Evolutionary conservation across 35 echinoderm and acorn worm genomes (phyloP).

Genomic region (Stichopus chloronotus): DNA sequence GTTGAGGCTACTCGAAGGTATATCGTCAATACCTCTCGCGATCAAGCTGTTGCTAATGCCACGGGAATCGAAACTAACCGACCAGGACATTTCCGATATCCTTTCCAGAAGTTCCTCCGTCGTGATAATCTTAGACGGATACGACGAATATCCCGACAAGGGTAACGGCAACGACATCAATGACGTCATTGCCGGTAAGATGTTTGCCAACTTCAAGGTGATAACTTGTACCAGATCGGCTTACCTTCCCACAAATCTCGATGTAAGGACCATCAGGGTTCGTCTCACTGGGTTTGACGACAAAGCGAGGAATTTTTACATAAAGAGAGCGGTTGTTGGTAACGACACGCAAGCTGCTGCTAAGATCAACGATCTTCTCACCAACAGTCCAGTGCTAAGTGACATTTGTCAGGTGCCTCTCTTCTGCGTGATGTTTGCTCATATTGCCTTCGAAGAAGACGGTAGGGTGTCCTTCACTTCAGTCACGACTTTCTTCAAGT

Average conservation of each 20-base stretch:
- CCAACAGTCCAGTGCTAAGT: neutral
- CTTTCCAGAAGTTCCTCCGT: neutral
- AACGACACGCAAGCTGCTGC: neutral
- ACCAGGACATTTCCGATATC: neutral
- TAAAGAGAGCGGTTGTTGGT: constrained; percentile 10
- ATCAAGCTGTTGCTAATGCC: neutral
- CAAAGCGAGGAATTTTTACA: neutral
- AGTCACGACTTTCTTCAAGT: neutral
- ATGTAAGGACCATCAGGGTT: neutral
- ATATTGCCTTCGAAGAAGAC: neutral
- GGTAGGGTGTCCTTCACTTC: neutral
- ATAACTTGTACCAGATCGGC: neutral
- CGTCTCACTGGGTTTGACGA: constrained; percentile 1
- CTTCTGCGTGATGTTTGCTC: neutral
- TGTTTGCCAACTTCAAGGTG: constrained; percentile 1
- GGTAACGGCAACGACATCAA: neutral
- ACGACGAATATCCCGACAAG: constrained; percentile 1
- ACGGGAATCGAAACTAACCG: neutral
- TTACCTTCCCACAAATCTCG: neutral
- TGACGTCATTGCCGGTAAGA: neutral
- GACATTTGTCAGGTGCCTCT: constrained; percentile 13
- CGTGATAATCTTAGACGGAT: constrained; percentile 1
- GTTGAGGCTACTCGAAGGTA: neutral
- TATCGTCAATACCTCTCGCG: neutral
- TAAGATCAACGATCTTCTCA: neutral